Conservation (phyloP, 2,888 invertebrate genomes). For the Metacarcinus magister region DNA sequence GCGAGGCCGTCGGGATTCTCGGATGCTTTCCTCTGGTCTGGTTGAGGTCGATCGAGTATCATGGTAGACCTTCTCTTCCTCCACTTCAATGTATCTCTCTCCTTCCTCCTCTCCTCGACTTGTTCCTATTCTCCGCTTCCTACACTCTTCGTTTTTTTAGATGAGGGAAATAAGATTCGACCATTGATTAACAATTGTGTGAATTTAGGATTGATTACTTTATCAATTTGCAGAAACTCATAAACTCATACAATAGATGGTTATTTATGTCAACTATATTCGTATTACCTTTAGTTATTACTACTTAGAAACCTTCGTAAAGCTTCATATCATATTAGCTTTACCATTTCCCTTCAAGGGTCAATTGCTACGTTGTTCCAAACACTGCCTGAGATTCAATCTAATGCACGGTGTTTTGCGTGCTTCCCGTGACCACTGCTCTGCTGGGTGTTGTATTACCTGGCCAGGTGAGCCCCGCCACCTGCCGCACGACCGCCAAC, state of each 20-base stretch:
- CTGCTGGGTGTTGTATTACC: slow-evolving; percentile 11
- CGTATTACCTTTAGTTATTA: too few relatives aligned
- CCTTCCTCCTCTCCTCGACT: background rate
- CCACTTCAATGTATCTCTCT: background rate
- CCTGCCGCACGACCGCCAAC: slow-evolving; percentile 8
- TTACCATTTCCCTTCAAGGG: background rate
- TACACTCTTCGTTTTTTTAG: background rate
- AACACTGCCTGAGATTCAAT: background rate
- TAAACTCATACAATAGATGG: too few relatives aligned
- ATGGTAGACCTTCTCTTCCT: background rate
- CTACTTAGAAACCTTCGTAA: background rate
- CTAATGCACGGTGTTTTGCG: background rate
- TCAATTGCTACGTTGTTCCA: background rate
- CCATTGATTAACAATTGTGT: too few relatives aligned
- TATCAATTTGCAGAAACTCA: too few relatives aligned
- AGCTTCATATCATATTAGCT: background rate
- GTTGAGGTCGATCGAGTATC: slow-evolving; percentile 8
- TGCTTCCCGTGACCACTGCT: background rate
- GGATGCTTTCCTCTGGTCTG: slow-evolving; percentile 15
- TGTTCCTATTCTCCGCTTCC: background rate
- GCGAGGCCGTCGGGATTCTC: slow-evolving; percentile 13
- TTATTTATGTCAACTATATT: too few relatives aligned
- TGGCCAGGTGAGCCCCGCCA: background rate
- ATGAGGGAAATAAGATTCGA: too few relatives aligned
- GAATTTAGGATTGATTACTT: too few relatives aligned